A percentile compares a stretch with the other conserved stretches of the same genome.
These are phyloP conservation scores for Cliona cf. orientalis DNA, from an alignment of 37 sponge, comb jelly and placozoan species.

Conservation along the genomic window DNA sequence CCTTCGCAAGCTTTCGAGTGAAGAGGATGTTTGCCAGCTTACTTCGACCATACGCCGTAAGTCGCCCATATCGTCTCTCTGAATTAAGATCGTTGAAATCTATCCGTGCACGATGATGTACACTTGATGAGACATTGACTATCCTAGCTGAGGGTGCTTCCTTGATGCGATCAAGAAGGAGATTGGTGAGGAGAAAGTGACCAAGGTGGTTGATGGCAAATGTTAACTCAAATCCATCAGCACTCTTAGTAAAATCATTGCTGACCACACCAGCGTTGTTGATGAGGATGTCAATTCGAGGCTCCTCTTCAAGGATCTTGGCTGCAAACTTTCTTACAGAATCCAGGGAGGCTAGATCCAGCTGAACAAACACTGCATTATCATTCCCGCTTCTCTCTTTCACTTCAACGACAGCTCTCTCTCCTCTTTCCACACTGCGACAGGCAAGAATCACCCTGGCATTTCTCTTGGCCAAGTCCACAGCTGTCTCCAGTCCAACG, in stretches of 20 bases:
- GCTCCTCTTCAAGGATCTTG: constrained; percentile 54
- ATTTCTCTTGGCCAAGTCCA: constrained; percentile 79
- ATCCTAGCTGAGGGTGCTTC: constrained; percentile 74
- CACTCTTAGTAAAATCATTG: constrained; percentile 36
- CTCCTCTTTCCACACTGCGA: constrained; percentile 65
- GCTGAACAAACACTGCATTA: constrained; percentile 43
- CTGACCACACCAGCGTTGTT: constrained; percentile 80
- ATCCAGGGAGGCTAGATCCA: constrained; percentile 72
- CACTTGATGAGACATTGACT: constrained; percentile 67
- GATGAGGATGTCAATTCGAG: constrained; percentile 66
- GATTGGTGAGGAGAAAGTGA: constrained; percentile 69
- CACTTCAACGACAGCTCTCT: constrained; percentile 59
- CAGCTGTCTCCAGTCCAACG: constrained; percentile 79
- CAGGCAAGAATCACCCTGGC: constrained; percentile 86
- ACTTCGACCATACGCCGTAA: constrained; percentile 60
- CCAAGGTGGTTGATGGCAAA: constrained; percentile 72
- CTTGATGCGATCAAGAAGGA: constrained; percentile 67
- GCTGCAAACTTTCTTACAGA: constrained; percentile 82
- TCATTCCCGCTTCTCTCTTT: constrained; percentile 38
- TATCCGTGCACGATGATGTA: constrained; percentile 35
- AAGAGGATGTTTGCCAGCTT: constrained; percentile 88
- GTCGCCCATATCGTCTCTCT: constrained; percentile 17
- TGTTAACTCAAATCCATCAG: constrained; percentile 60
- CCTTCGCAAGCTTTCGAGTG: constrained; percentile 61
- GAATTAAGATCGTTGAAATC: constrained; percentile 53